Conservation (phyloP, 2,888 invertebrate genomes). For the Adela reaumurella region DNA sequence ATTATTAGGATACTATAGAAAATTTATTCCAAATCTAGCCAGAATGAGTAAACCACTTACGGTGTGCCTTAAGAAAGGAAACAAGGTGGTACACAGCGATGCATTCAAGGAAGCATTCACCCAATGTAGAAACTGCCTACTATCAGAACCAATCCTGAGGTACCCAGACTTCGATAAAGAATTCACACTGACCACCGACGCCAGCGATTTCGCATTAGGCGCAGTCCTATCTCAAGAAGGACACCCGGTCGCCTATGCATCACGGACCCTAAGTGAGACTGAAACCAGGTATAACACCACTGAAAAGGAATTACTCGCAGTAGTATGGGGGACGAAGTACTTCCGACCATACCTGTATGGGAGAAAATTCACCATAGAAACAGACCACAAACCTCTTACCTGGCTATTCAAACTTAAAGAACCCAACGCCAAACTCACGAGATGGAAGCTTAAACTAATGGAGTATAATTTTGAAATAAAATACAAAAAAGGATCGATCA, state of each 20-base stretch:
- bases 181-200: conserved; percentile 13
- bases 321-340: conserved; percentile 7
- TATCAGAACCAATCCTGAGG: conserved; percentile 10
- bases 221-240: conserved; percentile 12
- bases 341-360: conserved; percentile 9
- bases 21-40: conserved; percentile 11
- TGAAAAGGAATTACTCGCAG: conserved; percentile 7
- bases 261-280: conserved; percentile 11
- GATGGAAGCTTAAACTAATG: conserved; percentile 4
- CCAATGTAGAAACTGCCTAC: conserved; percentile 8
- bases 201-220: conserved; percentile 10
- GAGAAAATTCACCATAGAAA: neutral
- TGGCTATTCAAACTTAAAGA: neutral
- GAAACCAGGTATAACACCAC: conserved; percentile 15
- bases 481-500: conserved; percentile 10
- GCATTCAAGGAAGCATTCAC: conserved; percentile 12
- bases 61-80: conserved; percentile 6
- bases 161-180: conserved; percentile 11
- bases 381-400: neutral
- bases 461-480: conserved; percentile 9
- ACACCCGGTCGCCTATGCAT: conserved; percentile 15
- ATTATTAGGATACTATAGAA: conserved; percentile 3
- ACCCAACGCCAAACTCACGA: neutral
- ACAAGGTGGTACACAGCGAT: conserved; percentile 1
- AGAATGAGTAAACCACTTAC: conserved; percentile 13